phyloP scores from a whole-genome alignment of 2,888 invertebrate genomes.

The Habroteleia sp. region DNA sequence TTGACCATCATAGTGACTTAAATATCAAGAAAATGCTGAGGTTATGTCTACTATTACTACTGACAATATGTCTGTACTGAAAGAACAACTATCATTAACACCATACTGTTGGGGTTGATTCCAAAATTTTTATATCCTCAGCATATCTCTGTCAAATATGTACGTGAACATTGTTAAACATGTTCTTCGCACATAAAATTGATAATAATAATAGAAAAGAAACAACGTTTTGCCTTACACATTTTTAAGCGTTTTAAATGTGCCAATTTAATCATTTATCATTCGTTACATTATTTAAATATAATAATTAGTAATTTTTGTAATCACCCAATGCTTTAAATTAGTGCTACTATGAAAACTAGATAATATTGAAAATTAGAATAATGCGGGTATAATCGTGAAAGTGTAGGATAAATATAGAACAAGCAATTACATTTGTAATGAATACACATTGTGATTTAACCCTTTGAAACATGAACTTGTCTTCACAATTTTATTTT shows the following conservation, averaged over 20 bases:
- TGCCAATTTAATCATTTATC: conserved; percentile 32
- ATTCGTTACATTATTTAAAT: conserved; percentile 9
- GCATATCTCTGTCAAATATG: conserved; percentile 2
- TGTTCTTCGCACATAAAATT: conserved; percentile 7
- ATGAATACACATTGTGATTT: no score
- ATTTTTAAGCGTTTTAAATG: conserved; percentile 27
- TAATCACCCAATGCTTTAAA: conserved; percentile 9
- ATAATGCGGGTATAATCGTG: conserved; percentile 1
- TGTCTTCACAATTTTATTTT: no score
- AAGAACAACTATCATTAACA: conserved; percentile 43
- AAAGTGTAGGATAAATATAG: background rate
- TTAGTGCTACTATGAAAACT: conserved; percentile 2
- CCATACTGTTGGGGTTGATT: conserved; percentile 43
- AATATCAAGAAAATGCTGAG: conserved; percentile 10
- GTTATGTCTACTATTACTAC: conserved; percentile 20
- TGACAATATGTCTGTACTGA: conserved; percentile 43
- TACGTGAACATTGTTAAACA: conserved; percentile 13
- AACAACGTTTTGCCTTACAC: conserved; percentile 25
- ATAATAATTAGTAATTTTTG: conserved; percentile 24
- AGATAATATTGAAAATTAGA: background rate
- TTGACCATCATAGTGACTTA: conserved; percentile 75
- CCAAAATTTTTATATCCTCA: conserved; percentile 27
- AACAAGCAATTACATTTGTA: no score
- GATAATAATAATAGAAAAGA: background rate
- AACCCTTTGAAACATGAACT: no score